Evolutionary conservation across 2,888 invertebrate genomes (phyloP).

Genomic region (Patella caerulea): DNA sequence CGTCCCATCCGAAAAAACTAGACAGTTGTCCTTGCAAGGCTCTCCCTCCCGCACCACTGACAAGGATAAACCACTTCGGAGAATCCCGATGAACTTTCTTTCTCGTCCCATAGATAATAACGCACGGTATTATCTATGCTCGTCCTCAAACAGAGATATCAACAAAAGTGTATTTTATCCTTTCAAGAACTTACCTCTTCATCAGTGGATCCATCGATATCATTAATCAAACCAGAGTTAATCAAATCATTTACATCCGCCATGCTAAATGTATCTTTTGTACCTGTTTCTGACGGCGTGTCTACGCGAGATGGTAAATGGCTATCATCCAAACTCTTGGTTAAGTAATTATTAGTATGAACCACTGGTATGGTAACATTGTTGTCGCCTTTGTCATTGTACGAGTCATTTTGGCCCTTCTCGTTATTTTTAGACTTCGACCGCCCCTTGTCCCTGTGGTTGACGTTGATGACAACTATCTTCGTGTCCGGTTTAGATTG

Average conservation of each 20-base stretch:
- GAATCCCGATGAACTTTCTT: no score
- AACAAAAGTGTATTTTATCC: no score
- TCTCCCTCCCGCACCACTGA: no score
- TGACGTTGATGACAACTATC: slow-evolving; percentile 2
- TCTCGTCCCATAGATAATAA: no score
- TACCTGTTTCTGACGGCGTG: not conserved
- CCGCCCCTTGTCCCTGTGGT: slow-evolving; percentile 2
- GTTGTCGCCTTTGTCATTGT: not conserved
- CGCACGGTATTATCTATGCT: no score
- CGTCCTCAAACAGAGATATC: no score
- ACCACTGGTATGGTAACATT: not conserved
- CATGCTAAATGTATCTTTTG: not conserved
- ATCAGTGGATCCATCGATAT: not conserved
- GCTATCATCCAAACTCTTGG: not conserved
- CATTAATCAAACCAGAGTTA: not conserved
- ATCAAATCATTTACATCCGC: slow-evolving; percentile 1
- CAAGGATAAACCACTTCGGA: no score
- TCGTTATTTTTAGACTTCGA: not conserved
- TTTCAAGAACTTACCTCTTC: not conserved
- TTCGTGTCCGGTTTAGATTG: not conserved
- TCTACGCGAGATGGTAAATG: not conserved
- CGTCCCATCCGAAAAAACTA: no score
- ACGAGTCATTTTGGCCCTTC: no score
- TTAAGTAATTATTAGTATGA: not conserved
- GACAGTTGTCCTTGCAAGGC: no score